Conservation (phyloP, 2,113 vertebrate species). For the Catharus bicknelli region DNA sequence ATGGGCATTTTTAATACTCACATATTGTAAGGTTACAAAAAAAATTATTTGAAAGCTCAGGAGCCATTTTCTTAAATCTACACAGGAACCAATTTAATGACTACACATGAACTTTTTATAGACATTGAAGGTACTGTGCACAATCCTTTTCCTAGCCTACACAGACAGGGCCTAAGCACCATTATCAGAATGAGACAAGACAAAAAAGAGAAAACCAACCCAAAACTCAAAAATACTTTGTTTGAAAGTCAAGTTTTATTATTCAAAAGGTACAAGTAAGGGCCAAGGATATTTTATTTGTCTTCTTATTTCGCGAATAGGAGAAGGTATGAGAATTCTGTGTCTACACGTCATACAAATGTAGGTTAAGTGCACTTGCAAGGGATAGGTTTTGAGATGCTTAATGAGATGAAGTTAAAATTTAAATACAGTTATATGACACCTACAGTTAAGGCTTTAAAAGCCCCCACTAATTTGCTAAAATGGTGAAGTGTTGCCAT, state of each 20-base stretch:
- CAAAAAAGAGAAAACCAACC: neutral
- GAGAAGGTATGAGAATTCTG: neutral
- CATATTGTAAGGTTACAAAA: neutral
- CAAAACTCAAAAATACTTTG: neutral
- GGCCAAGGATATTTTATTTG: neutral
- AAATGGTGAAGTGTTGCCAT: neutral
- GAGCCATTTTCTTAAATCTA: neutral
- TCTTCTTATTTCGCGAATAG: neutral
- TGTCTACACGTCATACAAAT: neutral
- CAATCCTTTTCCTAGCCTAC: neutral
- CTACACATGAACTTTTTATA: rapidly evolving
- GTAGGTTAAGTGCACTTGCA: neutral
- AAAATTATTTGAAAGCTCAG: neutral
- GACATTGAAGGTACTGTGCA: neutral
- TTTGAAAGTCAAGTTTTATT: slow-evolving; percentile 37
- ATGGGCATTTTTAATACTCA: neutral
- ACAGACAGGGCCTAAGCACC: neutral
- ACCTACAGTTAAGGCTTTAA: neutral
- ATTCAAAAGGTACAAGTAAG: slow-evolving; percentile 6
- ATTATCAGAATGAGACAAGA: neutral
- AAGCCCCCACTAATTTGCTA: neutral
- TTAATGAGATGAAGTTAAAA: neutral
- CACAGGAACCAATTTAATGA: neutral
- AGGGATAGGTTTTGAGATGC: neutral
- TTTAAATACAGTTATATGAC: neutral